phyloP scores from a whole-genome alignment of 2,113 vertebrate genomes.

The Neogobius melanostomus region DNA sequence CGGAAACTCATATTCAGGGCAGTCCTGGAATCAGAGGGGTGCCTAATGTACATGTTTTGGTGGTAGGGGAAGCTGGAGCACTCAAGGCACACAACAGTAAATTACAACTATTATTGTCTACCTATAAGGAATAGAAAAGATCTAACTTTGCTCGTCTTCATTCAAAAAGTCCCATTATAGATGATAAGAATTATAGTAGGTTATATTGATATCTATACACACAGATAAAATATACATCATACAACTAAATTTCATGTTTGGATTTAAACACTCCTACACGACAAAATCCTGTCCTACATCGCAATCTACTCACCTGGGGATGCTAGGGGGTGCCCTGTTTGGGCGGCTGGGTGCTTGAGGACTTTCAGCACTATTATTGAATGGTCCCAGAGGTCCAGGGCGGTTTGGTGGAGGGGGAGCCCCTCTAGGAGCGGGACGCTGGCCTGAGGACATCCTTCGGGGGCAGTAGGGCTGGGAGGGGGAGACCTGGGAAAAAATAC shows the following conservation, averaged over 20 bases:
- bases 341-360: conserved; percentile 91
- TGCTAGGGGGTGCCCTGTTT: conserved; percentile 87
- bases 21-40: no score
- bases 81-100: no score
- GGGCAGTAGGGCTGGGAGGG: conserved; percentile 82
- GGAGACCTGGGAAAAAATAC: conserved; percentile 79
- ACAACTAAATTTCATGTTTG: neutral
- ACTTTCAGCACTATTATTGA: conserved; percentile 83
- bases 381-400: conserved; percentile 84
- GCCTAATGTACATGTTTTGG: no score
- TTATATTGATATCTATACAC: no score
- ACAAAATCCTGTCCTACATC: neutral
- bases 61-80: no score
- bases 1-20: no score
- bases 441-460: conserved; percentile 82
- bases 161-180: no score
- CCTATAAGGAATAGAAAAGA: no score
- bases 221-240: no score
- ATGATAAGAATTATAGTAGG: no score
- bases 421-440: conserved; percentile 82
- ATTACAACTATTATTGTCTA: no score
- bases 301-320: conserved; percentile 86
- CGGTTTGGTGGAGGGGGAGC: conserved; percentile 85
- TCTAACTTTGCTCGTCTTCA: no score
- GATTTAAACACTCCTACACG: neutral